Percentiles rank a stretch among this genome's conserved stretches.
Conservation (phyloP, 2,797 vertebrate species). For the Sardinella longiceps region DNA sequence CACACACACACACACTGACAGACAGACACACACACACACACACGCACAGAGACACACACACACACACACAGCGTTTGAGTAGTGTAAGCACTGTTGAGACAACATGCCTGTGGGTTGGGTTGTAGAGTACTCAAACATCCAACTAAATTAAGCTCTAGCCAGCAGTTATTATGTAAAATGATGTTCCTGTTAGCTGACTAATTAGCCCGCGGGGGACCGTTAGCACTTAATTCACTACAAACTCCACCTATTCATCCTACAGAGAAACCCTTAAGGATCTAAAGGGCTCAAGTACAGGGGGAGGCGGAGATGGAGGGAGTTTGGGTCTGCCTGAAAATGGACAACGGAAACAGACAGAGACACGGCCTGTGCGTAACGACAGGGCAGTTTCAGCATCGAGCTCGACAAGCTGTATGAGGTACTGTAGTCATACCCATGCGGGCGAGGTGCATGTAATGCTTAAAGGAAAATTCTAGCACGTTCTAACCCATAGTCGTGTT, state of each 20-base stretch:
- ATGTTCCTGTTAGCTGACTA: slow-evolving; percentile 29
- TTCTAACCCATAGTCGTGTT: too few relatives aligned
- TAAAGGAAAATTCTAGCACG: not conserved
- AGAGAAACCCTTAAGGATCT: slow-evolving; percentile 18
- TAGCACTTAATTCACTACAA: slow-evolving; percentile 40
- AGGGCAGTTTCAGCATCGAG: not conserved
- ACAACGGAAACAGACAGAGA: slow-evolving; percentile 17
- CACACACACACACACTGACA: not conserved
- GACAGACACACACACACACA: slow-evolving; percentile 7
- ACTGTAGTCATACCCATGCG: not conserved
- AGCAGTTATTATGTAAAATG: slow-evolving; percentile 17
- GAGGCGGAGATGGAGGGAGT: not conserved
- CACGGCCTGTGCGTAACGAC: not conserved
- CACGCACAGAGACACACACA: slow-evolving; percentile 8
- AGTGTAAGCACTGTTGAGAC: not conserved
- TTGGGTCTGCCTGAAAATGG: slow-evolving; percentile 12
- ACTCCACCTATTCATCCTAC: slow-evolving; percentile 36
- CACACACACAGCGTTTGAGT: not conserved
- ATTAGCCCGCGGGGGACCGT: slow-evolving; percentile 41
- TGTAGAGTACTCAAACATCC: not conserved
- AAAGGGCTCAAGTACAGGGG: not conserved
- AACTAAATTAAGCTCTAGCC: not conserved
- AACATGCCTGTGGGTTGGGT: not conserved
- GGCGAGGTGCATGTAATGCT: not conserved
- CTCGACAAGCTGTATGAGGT: not conserved